Percentiles rank a stretch among this genome's conserved stretches.
Evolutionary conservation across 2,113 vertebrate genomes (phyloP).

Genomic region (Microcebus griseorufus): DNA sequence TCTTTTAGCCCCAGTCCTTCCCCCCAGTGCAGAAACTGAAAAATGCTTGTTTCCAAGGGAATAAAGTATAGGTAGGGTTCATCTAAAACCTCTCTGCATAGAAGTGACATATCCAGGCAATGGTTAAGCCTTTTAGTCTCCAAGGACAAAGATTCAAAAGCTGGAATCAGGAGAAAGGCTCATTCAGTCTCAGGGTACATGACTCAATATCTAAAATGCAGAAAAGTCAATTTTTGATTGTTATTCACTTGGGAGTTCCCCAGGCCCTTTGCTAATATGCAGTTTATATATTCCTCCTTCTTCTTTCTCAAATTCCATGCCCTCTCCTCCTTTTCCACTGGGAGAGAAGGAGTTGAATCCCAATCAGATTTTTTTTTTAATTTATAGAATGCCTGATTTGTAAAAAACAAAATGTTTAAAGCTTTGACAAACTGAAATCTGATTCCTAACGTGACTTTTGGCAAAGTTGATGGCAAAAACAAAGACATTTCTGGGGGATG

Average conservation of each 20-base stretch:
- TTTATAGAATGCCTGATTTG: background rate
- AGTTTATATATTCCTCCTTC: background rate
- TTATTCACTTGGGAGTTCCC: background rate
- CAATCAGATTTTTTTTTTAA: background rate
- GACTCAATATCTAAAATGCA: slow-evolving; percentile 9
- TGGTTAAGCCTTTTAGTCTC: background rate
- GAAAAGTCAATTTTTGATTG: slow-evolving; percentile 8
- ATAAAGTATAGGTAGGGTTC: background rate
- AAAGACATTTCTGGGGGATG: background rate
- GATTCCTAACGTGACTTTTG: background rate
- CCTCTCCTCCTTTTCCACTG: background rate
- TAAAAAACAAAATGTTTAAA: background rate
- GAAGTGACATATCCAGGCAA: background rate
- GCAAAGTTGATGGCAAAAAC: background rate
- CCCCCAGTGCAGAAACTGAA: background rate
- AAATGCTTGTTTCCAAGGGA: background rate
- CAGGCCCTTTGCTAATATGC: background rate
- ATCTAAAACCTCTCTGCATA: background rate
- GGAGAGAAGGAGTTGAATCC: background rate
- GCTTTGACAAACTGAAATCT: background rate
- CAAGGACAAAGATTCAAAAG: slow-evolving; percentile 2
- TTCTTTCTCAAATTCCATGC: background rate
- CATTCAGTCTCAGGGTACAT: background rate
- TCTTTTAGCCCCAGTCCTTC: background rate
- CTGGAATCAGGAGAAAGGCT: slow-evolving; percentile 8